phyloP scores from a whole-genome alignment of 2,113 vertebrate species.

The Microcebus griseorufus region DNA sequence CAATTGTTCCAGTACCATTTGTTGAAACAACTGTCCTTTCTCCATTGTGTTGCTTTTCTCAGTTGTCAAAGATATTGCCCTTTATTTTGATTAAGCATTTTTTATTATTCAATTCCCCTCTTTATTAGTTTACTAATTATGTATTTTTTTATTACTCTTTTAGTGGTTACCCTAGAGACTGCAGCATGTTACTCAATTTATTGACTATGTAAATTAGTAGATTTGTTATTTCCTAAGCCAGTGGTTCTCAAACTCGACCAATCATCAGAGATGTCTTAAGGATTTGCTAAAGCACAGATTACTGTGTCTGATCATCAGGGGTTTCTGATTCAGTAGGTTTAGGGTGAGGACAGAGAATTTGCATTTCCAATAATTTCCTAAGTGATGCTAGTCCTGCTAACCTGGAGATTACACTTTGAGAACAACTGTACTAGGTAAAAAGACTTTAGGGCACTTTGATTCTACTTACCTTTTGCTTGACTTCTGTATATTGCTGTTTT shows the following conservation, averaged over 20 bases:
- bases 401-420: neutral
- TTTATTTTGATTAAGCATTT: neutral
- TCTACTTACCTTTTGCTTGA: neutral
- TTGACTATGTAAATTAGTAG: neutral
- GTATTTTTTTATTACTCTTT: neutral
- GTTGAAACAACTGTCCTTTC: neutral
- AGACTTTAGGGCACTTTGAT: neutral
- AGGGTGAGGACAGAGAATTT: neutral
- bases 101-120: neutral
- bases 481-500: neutral
- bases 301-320: neutral
- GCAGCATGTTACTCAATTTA: neutral
- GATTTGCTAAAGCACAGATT: neutral
- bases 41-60: neutral
- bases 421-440: neutral
- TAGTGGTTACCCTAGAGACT: neutral
- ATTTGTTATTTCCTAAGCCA: neutral
- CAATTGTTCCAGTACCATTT: neutral
- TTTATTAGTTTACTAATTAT: neutral
- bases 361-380: neutral
- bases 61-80: neutral
- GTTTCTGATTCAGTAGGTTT: neutral
- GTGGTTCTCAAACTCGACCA: neutral
- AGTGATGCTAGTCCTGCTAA: neutral
- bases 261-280: neutral